Base-by-base conservation (phyloP, 2,888 invertebrate genomes). In the Mesorhabditis spiculigera region DNA sequence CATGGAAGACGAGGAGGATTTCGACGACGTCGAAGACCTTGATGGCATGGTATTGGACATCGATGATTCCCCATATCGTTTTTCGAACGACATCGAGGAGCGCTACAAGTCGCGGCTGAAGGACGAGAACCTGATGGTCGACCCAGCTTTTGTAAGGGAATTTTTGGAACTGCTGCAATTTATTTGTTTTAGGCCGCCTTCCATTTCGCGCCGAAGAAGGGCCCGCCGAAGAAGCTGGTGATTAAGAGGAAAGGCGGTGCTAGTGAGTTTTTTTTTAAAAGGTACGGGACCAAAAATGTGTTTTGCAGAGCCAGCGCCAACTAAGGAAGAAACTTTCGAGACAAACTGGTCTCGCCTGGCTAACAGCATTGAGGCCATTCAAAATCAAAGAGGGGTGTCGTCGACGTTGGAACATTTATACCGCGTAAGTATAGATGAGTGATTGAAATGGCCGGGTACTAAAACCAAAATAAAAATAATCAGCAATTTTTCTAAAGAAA, bases 281-380 rank as follows among this genome's bases (percentile, higher is more conserved):
- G 28, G 28, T 28, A 28, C 28, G 28, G 3, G 28, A 28, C 28
- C 28, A 28, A 28, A 28, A 28, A 28, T 28, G 28, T 28, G n/a
- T 28, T 28, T 28, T 28, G 1, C 28, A 28, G 28, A 28, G 28
- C 28, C 28, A 1, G 28, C 8, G 58, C 8, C 8, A n/a, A 50
- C 8, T n/a, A 50, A 50, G 8, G 58, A 50, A 50, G 58, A 50
- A 13, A 13, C 58, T 10, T n/a, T 50, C 10, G n/a, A 50, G 58
- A 50, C 8, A 50, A 50, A 50, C n/a, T 50, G 58, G 58, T 10
- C 8, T 10, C 58, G 8, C 58, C 58, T 50, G 8, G 8, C 58
- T 10, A n/a, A 50, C n/a, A 50, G 58, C 58, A 50, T 50, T 50
- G 58, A 50, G n/a, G 58, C 58, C 58, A 50, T 50, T 50, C 58